These are phyloP conservation scores for Danio choprae DNA, from an alignment of 2,797 vertebrate genomes.

Conservation along the genomic window DNA sequence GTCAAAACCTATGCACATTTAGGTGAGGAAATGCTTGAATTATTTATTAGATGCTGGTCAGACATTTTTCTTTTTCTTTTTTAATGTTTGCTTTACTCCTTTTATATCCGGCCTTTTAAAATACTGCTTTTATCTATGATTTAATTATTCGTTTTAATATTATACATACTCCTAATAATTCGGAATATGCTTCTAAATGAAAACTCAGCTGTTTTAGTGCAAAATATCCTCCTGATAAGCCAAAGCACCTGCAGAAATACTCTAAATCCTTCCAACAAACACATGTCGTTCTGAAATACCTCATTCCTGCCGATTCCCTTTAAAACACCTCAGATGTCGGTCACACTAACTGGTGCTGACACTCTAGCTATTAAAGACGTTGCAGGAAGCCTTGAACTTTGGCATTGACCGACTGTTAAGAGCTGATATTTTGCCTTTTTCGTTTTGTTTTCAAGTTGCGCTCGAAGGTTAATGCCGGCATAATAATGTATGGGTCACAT, in stretches of 20 bases:
- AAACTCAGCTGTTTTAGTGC: not conserved
- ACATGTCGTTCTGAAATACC: not conserved
- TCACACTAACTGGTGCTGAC: not conserved
- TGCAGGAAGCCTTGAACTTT: not conserved
- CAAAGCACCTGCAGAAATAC: not conserved
- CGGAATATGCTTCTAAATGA: not conserved
- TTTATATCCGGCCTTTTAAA: constrained; percentile 13
- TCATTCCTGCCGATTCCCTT: not conserved
- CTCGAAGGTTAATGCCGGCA: not conserved
- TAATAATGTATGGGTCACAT: constrained; percentile 5
- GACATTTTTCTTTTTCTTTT: constrained; percentile 11
- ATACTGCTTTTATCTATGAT: not conserved
- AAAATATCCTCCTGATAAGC: not conserved
- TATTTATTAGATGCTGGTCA: constrained; percentile 45
- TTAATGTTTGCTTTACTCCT: constrained; percentile 10
- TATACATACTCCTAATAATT: not conserved
- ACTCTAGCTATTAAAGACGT: not conserved
- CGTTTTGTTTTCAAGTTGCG: not conserved
- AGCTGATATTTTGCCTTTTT: not conserved
- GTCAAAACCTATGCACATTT: constrained; percentile 18
- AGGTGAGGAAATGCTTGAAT: constrained; percentile 45
- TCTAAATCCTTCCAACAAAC: not conserved
- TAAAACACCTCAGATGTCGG: not conserved
- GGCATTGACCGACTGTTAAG: not conserved
- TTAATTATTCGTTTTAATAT: not conserved